Percentiles rank a stretch among this genome's conserved stretches.
These are phyloP conservation scores for Agapornis canus DNA, from an alignment of 2,797 vertebrate genomes.

Conservation along the genomic window DNA sequence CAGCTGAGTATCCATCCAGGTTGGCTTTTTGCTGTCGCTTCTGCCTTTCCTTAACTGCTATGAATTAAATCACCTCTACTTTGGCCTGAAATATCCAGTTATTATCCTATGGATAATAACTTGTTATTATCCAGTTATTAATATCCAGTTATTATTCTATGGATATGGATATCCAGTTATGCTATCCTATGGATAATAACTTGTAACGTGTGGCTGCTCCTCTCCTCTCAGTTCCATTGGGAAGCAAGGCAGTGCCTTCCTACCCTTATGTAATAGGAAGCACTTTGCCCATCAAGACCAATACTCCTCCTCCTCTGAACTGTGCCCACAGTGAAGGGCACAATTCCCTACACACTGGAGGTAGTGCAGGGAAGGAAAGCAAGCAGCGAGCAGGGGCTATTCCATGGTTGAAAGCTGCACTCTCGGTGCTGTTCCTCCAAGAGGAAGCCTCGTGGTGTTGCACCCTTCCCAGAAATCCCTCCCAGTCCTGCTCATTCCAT, in stretches of 20 bases:
- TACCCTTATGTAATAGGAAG: background rate
- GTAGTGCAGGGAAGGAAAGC: background rate
- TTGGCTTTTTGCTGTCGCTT: background rate
- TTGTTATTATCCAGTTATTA: too few relatives aligned
- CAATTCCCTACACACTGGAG: too few relatives aligned
- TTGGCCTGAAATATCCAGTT: background rate
- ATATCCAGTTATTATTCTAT: too few relatives aligned
- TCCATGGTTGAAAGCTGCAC: background rate
- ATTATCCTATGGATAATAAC: background rate
- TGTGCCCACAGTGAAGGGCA: background rate
- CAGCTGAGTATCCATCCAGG: background rate
- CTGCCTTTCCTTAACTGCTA: background rate
- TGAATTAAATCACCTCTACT: background rate
- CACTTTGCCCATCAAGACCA: background rate
- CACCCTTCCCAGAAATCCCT: conserved; percentile 35
- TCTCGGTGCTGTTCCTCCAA: fast-evolving
- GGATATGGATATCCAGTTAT: too few relatives aligned
- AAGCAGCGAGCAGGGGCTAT: background rate
- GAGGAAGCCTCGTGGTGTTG: background rate
- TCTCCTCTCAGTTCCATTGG: background rate
- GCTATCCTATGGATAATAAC: background rate
- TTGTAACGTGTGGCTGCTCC: background rate
- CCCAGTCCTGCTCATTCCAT: background rate
- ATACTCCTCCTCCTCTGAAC: background rate
- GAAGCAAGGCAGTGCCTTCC: background rate